phyloP scores from a whole-genome alignment of 2,113 vertebrate species.

The Perca schrenkii region DNA sequence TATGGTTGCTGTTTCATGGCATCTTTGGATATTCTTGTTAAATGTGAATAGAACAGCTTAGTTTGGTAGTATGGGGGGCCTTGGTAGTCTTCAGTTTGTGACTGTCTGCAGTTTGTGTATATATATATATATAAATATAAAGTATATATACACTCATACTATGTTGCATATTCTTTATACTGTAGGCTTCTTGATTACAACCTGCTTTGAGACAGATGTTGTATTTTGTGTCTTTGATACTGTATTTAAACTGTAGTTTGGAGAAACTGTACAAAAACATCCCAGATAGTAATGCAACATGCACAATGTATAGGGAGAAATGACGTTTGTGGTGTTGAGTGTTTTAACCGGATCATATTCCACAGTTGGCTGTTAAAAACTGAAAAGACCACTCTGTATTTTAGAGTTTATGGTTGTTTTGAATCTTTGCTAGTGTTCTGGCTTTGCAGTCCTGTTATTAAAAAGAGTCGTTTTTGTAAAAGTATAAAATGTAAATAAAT shows the following conservation, averaged over 20 bases:
- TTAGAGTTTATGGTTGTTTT: conserved; percentile 74
- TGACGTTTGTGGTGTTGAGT: conserved; percentile 86
- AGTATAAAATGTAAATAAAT: conserved; percentile 80
- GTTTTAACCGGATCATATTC: conserved; percentile 89
- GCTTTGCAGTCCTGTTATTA: conserved; percentile 76
- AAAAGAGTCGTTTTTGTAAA: conserved; percentile 73
- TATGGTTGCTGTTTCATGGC: conserved; percentile 94
- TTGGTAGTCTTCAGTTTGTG: conserved; percentile 72
- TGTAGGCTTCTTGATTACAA: conserved; percentile 88
- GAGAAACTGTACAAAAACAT: conserved; percentile 80
- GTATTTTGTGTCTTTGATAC: conserved; percentile 93
- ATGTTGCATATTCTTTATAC: conserved; percentile 89
- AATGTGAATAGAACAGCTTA: conserved; percentile 81
- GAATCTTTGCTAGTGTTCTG: conserved; percentile 75
- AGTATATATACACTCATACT: conserved; percentile 72
- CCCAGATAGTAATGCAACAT: conserved; percentile 76
- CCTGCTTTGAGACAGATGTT: conserved; percentile 90
- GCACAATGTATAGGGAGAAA: conserved; percentile 84
- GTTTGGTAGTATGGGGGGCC: conserved; percentile 73
- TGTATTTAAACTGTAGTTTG: conserved; percentile 92
- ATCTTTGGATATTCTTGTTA: conserved; percentile 91
- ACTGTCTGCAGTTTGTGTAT: conserved; percentile 88
- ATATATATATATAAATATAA: conserved; percentile 81
- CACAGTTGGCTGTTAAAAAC: conserved; percentile 90
- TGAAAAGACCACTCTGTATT: conserved; percentile 83